These are phyloP conservation scores for Proterorhinus semilunaris DNA, from an alignment of 2,113 vertebrate species.

Conservation along the genomic window DNA sequence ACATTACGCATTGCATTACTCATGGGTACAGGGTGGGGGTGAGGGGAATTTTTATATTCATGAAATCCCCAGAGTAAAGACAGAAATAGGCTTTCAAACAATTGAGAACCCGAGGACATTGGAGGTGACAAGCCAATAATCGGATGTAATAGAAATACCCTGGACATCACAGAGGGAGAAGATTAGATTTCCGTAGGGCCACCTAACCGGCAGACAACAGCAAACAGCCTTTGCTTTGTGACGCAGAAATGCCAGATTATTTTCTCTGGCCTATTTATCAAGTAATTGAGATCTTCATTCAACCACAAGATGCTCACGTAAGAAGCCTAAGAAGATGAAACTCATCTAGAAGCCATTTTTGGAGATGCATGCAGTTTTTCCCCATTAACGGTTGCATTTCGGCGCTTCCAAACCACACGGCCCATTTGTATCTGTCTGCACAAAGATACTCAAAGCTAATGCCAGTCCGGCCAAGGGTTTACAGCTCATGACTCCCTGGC, in stretches of 20 bases:
- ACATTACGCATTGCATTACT: constrained; percentile 15
- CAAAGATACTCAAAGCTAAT: neutral
- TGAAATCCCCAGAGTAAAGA: neutral
- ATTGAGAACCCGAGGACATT: neutral
- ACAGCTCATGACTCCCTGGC: constrained; percentile 2
- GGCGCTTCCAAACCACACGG: constrained; percentile 22
- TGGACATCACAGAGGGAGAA: neutral
- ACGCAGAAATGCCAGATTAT: neutral
- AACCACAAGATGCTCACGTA: neutral
- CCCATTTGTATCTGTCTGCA: constrained; percentile 7
- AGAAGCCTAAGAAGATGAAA: neutral
- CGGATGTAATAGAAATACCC: neutral
- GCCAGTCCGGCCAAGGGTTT: neutral
- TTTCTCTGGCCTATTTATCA: neutral
- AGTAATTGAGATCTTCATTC: neutral
- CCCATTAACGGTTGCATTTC: constrained; percentile 13
- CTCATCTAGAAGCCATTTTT: neutral
- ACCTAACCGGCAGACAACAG: neutral
- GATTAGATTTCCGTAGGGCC: neutral
- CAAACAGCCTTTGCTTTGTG: neutral
- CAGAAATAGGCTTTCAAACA: neutral
- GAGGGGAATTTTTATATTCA: neutral
- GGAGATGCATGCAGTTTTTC: neutral
- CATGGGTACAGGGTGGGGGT: constrained; percentile 1
- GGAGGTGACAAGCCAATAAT: neutral